A percentile compares a stretch with the other conserved stretches of the same genome.
phyloP scores from a whole-genome alignment of 2,888 invertebrate species.

The Epinotia brunnichana region DNA sequence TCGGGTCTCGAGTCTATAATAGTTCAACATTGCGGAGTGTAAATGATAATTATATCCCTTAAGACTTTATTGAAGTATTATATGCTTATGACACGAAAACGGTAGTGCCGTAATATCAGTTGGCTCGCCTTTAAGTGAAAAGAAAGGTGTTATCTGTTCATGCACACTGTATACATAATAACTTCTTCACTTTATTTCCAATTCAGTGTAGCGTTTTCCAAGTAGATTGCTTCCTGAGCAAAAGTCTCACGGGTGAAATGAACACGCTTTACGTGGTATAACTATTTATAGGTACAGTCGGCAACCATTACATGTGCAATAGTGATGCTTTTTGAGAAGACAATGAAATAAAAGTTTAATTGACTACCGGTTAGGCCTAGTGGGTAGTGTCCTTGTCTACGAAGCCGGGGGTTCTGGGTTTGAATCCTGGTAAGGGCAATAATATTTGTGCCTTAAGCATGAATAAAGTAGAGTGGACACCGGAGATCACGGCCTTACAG shows the following conservation, averaged over 20 bases:
- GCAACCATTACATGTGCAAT: not conserved
- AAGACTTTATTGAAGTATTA: no score
- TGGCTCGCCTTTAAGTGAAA: not conserved
- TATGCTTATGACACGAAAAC: not conserved
- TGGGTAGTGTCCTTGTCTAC: no score
- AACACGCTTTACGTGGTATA: not conserved
- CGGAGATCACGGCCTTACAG: no score
- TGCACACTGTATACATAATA: not conserved
- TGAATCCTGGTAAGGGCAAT: no score
- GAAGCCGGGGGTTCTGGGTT: no score
- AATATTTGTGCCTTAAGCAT: no score
- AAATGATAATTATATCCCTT: no score
- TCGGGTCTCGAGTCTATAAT: no score
- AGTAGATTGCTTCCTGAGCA: constrained; percentile 11
- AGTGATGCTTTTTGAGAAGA: not conserved
- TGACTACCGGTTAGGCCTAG: not conserved
- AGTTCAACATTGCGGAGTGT: no score
- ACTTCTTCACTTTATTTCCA: constrained; percentile 4
- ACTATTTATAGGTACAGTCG: not conserved
- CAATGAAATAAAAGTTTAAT: not conserved
- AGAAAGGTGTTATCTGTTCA: constrained; percentile 1
- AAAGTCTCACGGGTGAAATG: constrained; percentile 21
- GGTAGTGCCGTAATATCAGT: not conserved
- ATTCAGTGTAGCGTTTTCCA: constrained; percentile 8
- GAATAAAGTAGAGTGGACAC: no score